Evolutionary conservation across 2,888 invertebrate species (phyloP).

Genomic region (Myopa testacea): DNA sequence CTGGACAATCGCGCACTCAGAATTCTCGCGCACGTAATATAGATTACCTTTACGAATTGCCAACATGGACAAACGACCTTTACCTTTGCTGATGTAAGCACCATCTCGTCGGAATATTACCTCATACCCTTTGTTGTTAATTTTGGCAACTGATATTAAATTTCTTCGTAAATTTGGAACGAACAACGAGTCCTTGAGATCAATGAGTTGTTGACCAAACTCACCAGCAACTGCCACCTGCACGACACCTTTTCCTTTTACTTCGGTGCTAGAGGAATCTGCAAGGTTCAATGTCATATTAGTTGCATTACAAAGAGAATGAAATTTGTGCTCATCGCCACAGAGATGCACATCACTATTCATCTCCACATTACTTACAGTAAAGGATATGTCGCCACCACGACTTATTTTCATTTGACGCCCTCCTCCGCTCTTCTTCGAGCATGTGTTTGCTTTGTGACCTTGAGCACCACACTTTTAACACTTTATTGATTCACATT

Average conservation of each 20-base stretch:
- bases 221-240: slow-evolving; percentile 29
- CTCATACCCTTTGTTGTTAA: slow-evolving; percentile 41
- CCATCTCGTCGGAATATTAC: slow-evolving; percentile 40
- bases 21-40: slow-evolving; percentile 41
- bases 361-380: slow-evolving; percentile 9
- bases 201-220: slow-evolving; percentile 35
- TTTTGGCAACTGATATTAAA: slow-evolving; percentile 44
- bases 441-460: slow-evolving; percentile 24
- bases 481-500: neutral
- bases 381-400: neutral
- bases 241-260: slow-evolving; percentile 41
- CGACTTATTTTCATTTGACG: slow-evolving; percentile 38
- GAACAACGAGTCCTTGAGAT: slow-evolving; percentile 38
- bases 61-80: slow-evolving; percentile 34
- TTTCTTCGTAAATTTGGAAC: slow-evolving; percentile 43
- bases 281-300: slow-evolving; percentile 40
- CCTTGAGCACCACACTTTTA: slow-evolving; percentile 8
- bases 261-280: slow-evolving; percentile 38
- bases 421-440: slow-evolving; percentile 16
- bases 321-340: slow-evolving; percentile 39
- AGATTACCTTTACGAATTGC: slow-evolving; percentile 42
- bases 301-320: slow-evolving; percentile 20
- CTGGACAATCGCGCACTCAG: slow-evolving; percentile 37
- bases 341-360: slow-evolving; percentile 36
- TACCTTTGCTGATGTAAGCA: slow-evolving; percentile 35